Percentiles rank a stretch among this genome's conserved stretches.
Evolutionary conservation across 2,888 invertebrate genomes (phyloP).

Genomic region (Leistus spinibarbis): DNA sequence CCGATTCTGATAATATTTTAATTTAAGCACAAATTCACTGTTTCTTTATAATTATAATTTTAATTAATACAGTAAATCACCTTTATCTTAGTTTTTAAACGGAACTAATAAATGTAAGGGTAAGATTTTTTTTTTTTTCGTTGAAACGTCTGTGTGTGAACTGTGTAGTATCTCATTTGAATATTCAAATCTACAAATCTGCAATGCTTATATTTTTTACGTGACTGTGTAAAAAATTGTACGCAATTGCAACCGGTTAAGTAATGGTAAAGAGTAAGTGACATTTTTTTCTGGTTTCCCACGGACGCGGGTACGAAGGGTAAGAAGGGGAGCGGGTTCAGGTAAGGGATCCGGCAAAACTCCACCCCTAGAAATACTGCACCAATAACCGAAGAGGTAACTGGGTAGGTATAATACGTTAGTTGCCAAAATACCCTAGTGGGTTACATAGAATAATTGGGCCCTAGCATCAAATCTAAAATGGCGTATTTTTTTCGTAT

Average conservation of each 20-base stretch:
- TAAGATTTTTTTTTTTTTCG: not conserved
- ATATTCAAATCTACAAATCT: not conserved
- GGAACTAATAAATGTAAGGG: not conserved
- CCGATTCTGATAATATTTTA: too few relatives aligned
- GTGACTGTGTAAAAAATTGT: not conserved
- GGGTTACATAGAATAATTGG: not conserved
- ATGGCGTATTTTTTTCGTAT: too few relatives aligned
- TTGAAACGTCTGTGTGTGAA: not conserved
- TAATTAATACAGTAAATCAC: too few relatives aligned
- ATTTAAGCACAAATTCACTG: too few relatives aligned
- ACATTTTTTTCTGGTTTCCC: conserved; percentile 27
- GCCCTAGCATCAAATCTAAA: too few relatives aligned
- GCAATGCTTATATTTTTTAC: not conserved
- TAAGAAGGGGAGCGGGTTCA: not conserved
- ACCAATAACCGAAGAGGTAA: not conserved
- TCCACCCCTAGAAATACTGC: conserved; percentile 16
- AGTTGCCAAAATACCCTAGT: not conserved
- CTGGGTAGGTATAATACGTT: not conserved
- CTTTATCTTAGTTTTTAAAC: too few relatives aligned
- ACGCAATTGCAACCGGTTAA: not conserved
- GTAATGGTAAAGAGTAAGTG: not conserved
- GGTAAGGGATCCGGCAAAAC: conserved; percentile 23
- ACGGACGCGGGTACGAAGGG: not conserved
- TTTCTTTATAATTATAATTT: too few relatives aligned
- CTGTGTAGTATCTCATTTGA: not conserved